Base-by-base conservation (phyloP, 2,888 invertebrate genomes). In the Idaea aversata region DNA sequence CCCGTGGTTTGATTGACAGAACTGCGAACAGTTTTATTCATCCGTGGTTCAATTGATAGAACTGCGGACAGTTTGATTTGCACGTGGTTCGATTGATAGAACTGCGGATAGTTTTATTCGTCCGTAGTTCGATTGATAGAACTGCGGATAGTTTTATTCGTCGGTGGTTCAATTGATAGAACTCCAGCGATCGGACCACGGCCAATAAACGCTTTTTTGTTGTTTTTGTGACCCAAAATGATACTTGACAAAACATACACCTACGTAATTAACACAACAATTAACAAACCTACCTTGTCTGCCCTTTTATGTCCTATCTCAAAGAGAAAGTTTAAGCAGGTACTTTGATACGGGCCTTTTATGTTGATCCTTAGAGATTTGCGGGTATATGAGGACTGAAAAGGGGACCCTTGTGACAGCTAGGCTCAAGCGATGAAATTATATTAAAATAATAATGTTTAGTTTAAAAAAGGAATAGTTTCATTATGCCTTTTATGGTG, bases 261-360 rank as follows among this genome's bases (percentile, higher is more conserved):
- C 47, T 47, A 13, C 47, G 13, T 47, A 47, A 47, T 47, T 47
- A 47, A 47, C 47, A 47, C 47, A 47, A 47, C 47, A 47, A 47
- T 47, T 13, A 47, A 47, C 47, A 10, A 47, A 47, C 47, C 7
- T 13, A 47, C 47, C 47, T 59, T 38, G 47, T 47, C 13, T 47
- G 6, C 47, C 47, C 47, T 47, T 47, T 47, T 47, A 7, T 47
- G 47, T 64, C 34, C 34, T 47, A 25, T 47, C 61, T 61, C 47
- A 47, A 38, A 47, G 13, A 34, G 34, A 61, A 64, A 63, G 35
- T 59, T 35, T 5, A 25, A 4, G 34, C 61, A 47, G 61, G 10
- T 13, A 47, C 34, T 47, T 7, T 47, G 13, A 47, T 47, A 47
- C 47, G 47, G 47, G 47, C 47, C 47, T 47, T 47, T 47, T 47